Percentiles rank a stretch among this genome's conserved stretches.
Conservation (phyloP, 2,113 vertebrate genomes). For the Lichenostomus cassidix region DNA sequence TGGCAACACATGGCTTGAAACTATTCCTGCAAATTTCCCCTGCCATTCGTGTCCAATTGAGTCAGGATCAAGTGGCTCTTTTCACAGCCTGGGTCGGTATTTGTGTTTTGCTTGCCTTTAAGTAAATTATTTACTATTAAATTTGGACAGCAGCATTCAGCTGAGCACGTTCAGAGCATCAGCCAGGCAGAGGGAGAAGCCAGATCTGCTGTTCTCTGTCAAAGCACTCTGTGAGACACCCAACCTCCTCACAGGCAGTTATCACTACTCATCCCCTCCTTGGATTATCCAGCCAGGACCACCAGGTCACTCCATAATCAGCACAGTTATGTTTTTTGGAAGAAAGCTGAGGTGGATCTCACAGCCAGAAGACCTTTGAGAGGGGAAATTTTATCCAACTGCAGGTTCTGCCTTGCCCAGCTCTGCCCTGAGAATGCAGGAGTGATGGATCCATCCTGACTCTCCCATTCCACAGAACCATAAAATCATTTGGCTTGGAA, state of each 20-base stretch:
- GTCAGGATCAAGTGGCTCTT: conserved; percentile 62
- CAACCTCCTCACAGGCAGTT: accelerated
- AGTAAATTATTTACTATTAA: conserved; percentile 10
- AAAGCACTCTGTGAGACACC: neutral
- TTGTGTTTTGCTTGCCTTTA: conserved; percentile 14
- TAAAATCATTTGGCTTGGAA: neutral
- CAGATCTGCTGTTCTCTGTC: neutral
- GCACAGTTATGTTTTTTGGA: accelerated
- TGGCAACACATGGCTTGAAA: conserved; percentile 63
- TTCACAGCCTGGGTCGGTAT: neutral
- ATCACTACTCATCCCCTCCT: neutral
- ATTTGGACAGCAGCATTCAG: neutral
- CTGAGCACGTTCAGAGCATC: neutral
- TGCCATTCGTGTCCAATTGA: conserved; percentile 46
- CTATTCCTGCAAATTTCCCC: conserved; percentile 57
- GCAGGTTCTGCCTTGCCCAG: neutral
- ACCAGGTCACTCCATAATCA: neutral
- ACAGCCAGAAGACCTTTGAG: neutral
- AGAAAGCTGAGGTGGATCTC: neutral
- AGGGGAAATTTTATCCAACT: neutral
- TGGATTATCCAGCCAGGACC: neutral
- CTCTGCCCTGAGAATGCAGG: neutral
- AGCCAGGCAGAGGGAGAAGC: neutral
- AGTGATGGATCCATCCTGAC: neutral
- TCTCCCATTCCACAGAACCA: neutral